These are phyloP conservation scores for Mylabris phalerata DNA, from an alignment of 1,140 invertebrate genomes.

Conservation along the genomic window DNA sequence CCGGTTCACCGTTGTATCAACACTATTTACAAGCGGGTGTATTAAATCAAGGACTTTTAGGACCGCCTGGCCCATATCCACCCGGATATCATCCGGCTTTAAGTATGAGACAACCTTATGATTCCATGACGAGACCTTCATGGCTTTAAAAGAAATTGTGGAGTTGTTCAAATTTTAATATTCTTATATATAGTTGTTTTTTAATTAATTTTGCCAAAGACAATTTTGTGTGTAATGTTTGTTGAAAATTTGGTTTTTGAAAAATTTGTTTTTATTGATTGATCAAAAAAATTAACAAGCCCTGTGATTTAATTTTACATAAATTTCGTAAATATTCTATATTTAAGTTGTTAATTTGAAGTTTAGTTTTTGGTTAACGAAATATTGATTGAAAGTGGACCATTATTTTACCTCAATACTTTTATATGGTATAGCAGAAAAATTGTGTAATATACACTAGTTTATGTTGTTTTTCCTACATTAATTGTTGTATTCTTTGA, in stretches of 20 bases:
- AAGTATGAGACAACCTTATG: conserved; percentile 60
- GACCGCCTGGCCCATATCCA: conserved; percentile 50
- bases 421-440: conserved; percentile 9
- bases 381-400: conserved; percentile 4
- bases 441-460: conserved; percentile 16
- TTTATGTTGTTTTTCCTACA: conserved; percentile 10
- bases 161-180: neutral
- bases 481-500: conserved; percentile 9
- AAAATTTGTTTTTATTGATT: neutral
- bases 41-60: conserved; percentile 50
- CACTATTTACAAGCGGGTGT: conserved; percentile 58
- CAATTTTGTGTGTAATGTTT: conserved; percentile 15
- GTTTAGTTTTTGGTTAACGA: neutral
- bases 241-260: neutral
- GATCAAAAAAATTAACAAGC: conserved; percentile 2
- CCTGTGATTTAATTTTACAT: conserved; percentile 21
- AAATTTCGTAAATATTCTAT: conserved; percentile 14
- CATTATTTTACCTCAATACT: conserved; percentile 22
- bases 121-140: conserved; percentile 48
- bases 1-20: conserved; percentile 55
- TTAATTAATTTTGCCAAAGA: conserved; percentile 27
- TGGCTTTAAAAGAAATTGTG: conserved; percentile 29
- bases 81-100: conserved; percentile 53
- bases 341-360: conserved; percentile 3
- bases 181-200: conserved; percentile 3